Percentiles rank a stretch among this genome's conserved stretches.
phyloP scores from a whole-genome alignment of 2,888 invertebrate genomes.

The Petrolisthes cinctipes region DNA sequence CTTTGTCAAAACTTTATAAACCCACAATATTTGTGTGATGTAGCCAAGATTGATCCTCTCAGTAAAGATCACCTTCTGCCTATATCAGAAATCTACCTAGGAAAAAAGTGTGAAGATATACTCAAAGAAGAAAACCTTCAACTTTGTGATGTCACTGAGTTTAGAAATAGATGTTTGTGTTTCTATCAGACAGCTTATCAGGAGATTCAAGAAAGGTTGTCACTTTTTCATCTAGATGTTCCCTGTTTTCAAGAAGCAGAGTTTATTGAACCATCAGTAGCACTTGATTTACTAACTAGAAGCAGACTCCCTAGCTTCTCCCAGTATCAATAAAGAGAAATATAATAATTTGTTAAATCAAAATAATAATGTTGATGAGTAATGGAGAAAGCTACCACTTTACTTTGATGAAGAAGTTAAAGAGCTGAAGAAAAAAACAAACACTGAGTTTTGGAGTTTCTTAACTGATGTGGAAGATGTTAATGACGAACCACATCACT shows the following conservation, averaged over 20 bases:
- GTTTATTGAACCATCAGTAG: slow-evolving; percentile 21
- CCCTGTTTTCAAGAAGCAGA: slow-evolving; percentile 10
- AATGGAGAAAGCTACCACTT: neutral
- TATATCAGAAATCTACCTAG: slow-evolving; percentile 4
- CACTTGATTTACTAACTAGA: neutral
- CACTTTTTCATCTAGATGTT: slow-evolving; percentile 4
- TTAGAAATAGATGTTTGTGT: neutral
- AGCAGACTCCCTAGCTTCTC: slow-evolving; percentile 12
- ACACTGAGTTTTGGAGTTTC: no score
- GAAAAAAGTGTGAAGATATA: slow-evolving; percentile 6
- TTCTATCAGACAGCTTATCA: neutral
- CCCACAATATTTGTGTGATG: slow-evolving; percentile 28
- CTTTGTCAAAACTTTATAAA: slow-evolving; percentile 17
- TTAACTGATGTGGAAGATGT: no score
- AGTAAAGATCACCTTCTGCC: slow-evolving; percentile 6
- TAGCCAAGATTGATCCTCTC: slow-evolving; percentile 13
- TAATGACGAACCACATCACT: no score
- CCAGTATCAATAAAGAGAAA: slow-evolving; percentile 7
- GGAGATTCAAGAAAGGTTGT: slow-evolving; percentile 5
- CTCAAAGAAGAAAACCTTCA: slow-evolving; percentile 17
- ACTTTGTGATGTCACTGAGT: slow-evolving; percentile 6
- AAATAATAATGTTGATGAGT: neutral
- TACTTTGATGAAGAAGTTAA: slow-evolving; percentile 6
- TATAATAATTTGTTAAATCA: slow-evolving; percentile 20
- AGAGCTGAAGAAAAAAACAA: neutral